phyloP scores from a whole-genome alignment of 2,797 vertebrate genomes.

The Macropus fuliginosus region DNA sequence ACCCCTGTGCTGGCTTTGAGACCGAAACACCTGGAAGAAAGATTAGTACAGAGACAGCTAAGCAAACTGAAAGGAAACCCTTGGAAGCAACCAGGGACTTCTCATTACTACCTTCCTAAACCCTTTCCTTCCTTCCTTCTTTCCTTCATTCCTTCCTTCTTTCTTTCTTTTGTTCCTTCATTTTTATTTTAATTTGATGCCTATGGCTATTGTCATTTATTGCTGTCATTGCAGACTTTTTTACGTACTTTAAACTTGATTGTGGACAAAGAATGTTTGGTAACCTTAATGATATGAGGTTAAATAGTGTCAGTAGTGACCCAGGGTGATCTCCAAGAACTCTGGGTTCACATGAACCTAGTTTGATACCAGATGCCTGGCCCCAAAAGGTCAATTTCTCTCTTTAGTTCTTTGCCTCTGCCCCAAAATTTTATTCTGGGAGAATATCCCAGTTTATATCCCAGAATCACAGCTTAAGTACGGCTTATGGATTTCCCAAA shows the following conservation, averaged over 20 bases:
- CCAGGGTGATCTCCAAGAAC: neutral
- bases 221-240: neutral
- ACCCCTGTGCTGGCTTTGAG: neutral
- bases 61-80: neutral
- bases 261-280: neutral
- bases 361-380: neutral
- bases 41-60: neutral
- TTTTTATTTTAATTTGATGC: neutral
- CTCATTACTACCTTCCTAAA: neutral
- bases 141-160: neutral
- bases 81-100: neutral
- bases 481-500: neutral
- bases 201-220: neutral
- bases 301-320: neutral
- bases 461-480: neutral
- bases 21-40: neutral
- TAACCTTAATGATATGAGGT: neutral
- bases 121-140: neutral
- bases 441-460: too few relatives aligned
- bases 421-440: neutral
- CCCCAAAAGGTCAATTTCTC: neutral
- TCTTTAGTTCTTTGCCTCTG: neutral
- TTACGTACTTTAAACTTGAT: neutral
- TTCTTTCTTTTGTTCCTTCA: too few relatives aligned
- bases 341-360: neutral